Conservation (phyloP, 2,888 invertebrate genomes). For the Esperia sulphurella region DNA sequence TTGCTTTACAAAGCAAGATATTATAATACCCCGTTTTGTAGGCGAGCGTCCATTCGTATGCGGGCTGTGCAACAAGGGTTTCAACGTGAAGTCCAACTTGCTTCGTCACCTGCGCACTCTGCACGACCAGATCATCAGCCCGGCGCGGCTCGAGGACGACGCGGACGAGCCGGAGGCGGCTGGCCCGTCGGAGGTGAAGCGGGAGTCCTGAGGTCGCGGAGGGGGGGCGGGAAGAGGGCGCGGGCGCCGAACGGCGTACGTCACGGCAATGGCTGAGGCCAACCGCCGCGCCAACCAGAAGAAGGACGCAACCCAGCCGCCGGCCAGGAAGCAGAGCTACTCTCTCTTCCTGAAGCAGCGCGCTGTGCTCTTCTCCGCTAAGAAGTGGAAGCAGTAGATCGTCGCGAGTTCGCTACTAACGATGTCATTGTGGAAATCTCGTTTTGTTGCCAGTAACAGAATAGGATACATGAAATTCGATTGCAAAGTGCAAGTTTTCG, state of each 20-base stretch:
- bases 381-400: constrained; percentile 72
- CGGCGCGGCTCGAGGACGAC: constrained; percentile 35
- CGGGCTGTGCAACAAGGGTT: constrained; percentile 86
- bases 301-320: constrained; percentile 17
- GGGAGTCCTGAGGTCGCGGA: constrained; percentile 68
- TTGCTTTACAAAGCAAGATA: no score
- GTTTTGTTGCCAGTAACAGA: no score
- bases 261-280: constrained; percentile 27
- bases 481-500: no score
- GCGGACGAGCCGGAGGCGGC: constrained; percentile 29
- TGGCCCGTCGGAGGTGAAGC: constrained; percentile 48
- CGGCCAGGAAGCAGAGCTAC: constrained; percentile 67
- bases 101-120: constrained; percentile 86
- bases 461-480: no score
- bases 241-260: constrained; percentile 35
- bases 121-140: constrained; percentile 82
- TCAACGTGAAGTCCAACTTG: constrained; percentile 88
- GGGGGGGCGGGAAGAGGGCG: constrained; percentile 67
- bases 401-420: constrained; percentile 16
- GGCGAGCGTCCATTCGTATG: constrained; percentile 87
- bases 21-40: no score
- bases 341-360: constrained; percentile 73
- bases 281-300: constrained; percentile 31
- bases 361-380: constrained; percentile 74
- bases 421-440: constrained; percentile 1